phyloP scores from a whole-genome alignment of 2,888 invertebrate species.

The Branchellion lobata region DNA sequence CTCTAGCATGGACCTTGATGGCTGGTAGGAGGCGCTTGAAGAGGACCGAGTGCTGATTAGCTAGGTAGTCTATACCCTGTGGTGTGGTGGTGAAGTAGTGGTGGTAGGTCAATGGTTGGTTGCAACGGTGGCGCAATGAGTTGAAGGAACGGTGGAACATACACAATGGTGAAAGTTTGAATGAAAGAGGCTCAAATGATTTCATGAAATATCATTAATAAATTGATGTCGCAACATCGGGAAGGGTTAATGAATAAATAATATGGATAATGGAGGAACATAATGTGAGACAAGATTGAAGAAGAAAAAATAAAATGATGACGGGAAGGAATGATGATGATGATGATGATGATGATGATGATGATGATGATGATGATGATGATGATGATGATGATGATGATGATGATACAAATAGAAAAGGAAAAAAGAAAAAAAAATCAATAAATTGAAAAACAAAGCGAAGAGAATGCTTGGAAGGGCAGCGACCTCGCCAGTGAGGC shows the following conservation, averaged over 20 bases:
- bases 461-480: too few relatives aligned
- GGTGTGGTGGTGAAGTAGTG: slow-evolving; percentile 35
- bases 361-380: slow-evolving; percentile 41
- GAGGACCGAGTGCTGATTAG: slow-evolving; percentile 53
- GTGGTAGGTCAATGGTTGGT: too few relatives aligned
- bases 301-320: neutral
- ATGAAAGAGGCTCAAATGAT: neutral
- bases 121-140: neutral
- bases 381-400: slow-evolving; percentile 35
- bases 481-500: slow-evolving; percentile 89
- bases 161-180: neutral
- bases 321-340: slow-evolving; percentile 48
- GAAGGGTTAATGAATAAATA: neutral
- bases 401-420: too few relatives aligned
- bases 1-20: slow-evolving; percentile 89
- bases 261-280: neutral
- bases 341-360: slow-evolving; percentile 38
- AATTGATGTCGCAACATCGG: neutral
- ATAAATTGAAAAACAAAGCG: too few relatives aligned
- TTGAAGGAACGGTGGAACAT: neutral
- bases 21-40: slow-evolving; percentile 73
- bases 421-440: too few relatives aligned
- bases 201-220: neutral
- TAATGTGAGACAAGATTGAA: neutral
- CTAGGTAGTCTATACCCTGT: slow-evolving; percentile 58